These are phyloP conservation scores for Microctenopoma lineatum DNA, from an alignment of 2,797 vertebrate genomes.

Conservation along the genomic window DNA sequence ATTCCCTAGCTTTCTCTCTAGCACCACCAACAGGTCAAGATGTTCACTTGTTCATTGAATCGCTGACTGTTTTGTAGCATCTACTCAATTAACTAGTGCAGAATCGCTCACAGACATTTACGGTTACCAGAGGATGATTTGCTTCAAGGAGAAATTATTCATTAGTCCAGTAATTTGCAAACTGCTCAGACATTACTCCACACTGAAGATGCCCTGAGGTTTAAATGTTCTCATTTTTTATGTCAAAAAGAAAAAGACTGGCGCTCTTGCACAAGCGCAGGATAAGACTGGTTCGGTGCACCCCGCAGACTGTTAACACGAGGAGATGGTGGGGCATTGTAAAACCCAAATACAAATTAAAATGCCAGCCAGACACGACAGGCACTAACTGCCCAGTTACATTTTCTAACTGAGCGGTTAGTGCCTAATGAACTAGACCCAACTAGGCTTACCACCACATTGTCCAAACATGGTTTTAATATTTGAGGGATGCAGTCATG, in stretches of 20 bases:
- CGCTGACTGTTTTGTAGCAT: too few relatives aligned
- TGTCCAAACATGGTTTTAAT: background rate
- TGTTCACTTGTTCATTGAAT: too few relatives aligned
- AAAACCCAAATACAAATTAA: background rate
- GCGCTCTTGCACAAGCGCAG: background rate
- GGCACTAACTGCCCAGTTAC: background rate
- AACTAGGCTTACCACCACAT: background rate
- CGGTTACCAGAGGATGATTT: background rate
- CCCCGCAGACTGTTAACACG: background rate
- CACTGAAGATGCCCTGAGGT: background rate
- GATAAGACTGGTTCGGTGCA: background rate
- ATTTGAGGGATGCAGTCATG: conserved; percentile 4
- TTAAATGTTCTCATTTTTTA: background rate
- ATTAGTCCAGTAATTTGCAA: too few relatives aligned
- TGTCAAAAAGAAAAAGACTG: background rate
- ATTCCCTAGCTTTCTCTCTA: too few relatives aligned
- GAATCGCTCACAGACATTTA: background rate
- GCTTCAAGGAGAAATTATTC: too few relatives aligned
- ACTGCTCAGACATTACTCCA: background rate
- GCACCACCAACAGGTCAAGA: too few relatives aligned
- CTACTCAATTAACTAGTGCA: background rate
- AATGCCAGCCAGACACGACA: background rate
- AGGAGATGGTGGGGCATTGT: background rate
- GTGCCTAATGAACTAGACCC: background rate
- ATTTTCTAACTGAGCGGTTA: background rate